Conservation (phyloP, 2,888 invertebrate species). For the Galerucella nymphaeae region DNA sequence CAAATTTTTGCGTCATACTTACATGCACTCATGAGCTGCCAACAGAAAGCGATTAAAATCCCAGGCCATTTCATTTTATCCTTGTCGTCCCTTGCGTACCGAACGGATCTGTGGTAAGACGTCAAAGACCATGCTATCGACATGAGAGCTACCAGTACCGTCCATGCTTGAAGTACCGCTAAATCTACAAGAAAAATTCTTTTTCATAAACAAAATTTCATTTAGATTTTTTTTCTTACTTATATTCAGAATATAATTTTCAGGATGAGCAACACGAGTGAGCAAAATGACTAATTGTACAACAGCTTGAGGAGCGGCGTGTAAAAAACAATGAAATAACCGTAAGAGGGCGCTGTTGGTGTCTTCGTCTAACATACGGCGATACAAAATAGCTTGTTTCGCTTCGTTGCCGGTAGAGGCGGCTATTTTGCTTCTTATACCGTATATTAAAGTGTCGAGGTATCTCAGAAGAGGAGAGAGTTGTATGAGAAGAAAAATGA, state of each 20-base stretch:
- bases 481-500: slow-evolving; percentile 65
- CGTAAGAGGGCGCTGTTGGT: slow-evolving; percentile 64
- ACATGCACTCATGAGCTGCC: slow-evolving; percentile 71
- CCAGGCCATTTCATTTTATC: slow-evolving; percentile 68
- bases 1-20: slow-evolving; percentile 45
- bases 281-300: slow-evolving; percentile 64
- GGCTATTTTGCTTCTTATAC: slow-evolving; percentile 62
- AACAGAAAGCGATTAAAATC: slow-evolving; percentile 68
- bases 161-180: slow-evolving; percentile 65
- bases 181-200: slow-evolving; percentile 55
- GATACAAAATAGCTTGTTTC: slow-evolving; percentile 59
- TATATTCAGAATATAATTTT: slow-evolving; percentile 42
- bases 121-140: slow-evolving; percentile 73
- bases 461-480: slow-evolving; percentile 66
- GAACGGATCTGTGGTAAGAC: slow-evolving; percentile 70
- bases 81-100: slow-evolving; percentile 69
- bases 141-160: slow-evolving; percentile 68
- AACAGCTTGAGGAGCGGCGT: slow-evolving; percentile 64
- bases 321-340: slow-evolving; percentile 65
- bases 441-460: slow-evolving; percentile 64
- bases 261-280: slow-evolving; percentile 54
- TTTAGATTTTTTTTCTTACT: slow-evolving; percentile 32
- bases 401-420: slow-evolving; percentile 57
- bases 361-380: slow-evolving; percentile 66
- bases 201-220: not conserved